Conservation (phyloP, 2,113 vertebrate genomes). For the Microtus pennsylvanicus region DNA sequence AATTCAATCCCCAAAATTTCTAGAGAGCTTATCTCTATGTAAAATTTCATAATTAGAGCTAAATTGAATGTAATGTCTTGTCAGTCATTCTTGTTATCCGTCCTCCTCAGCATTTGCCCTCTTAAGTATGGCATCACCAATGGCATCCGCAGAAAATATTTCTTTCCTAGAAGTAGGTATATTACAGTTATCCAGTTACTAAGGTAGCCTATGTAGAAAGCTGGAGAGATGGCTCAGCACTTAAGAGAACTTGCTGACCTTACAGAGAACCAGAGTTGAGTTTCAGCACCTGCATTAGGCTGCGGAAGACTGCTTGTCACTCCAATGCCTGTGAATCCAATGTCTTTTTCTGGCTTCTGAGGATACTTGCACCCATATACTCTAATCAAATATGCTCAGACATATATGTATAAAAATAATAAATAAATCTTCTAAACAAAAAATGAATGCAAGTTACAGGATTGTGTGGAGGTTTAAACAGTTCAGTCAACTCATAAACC, state of each 20-base stretch:
- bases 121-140: neutral
- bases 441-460: neutral
- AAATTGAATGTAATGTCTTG: neutral
- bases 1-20: neutral
- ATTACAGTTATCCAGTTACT: neutral
- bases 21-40: neutral
- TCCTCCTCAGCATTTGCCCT: neutral
- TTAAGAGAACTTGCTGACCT: neutral
- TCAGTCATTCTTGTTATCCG: neutral
- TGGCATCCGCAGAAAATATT: neutral
- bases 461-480: neutral
- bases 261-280: neutral
- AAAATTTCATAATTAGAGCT: neutral
- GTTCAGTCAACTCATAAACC: neutral
- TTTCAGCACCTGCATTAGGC: neutral
- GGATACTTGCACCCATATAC: neutral
- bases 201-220: neutral
- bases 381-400: neutral
- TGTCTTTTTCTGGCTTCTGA: neutral
- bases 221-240: neutral
- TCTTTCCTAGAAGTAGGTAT: neutral
- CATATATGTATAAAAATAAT: neutral
- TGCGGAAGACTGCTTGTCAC: accelerated
- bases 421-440: neutral
- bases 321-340: too few relatives aligned